A percentile compares a stretch with the other conserved stretches of the same genome.
phyloP scores from a whole-genome alignment of 2,797 vertebrate species.

The Clarias laeviceps region DNA sequence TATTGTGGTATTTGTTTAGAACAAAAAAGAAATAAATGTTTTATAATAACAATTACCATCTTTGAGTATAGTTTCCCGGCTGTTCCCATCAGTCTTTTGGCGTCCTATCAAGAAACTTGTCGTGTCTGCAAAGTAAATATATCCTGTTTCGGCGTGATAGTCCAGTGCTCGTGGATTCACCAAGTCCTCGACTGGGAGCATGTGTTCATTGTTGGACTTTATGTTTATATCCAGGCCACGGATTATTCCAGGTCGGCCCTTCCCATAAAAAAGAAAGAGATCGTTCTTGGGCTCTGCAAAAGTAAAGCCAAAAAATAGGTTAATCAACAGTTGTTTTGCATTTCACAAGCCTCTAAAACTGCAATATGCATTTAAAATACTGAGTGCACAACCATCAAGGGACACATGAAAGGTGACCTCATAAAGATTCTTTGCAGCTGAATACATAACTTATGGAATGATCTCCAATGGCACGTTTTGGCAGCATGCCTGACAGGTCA shows the following conservation, averaged over 20 bases:
- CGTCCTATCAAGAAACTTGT: conserved; percentile 97
- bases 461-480: conserved; percentile 56
- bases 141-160: conserved; percentile 89
- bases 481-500: conserved; percentile 68
- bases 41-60: conserved; percentile 78
- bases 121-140: conserved; percentile 97
- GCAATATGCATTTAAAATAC: conserved; percentile 1
- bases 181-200: conserved; percentile 93
- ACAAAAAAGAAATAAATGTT: not conserved
- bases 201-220: conserved; percentile 92
- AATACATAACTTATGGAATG: conserved; percentile 65
- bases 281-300: conserved; percentile 91
- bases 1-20: not conserved
- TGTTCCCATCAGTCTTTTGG: conserved; percentile 92
- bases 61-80: conserved; percentile 93
- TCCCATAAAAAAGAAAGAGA: conserved; percentile 98
- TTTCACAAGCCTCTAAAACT: conserved; percentile 13
- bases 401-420: conserved; percentile 44
- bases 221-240: conserved; percentile 92
- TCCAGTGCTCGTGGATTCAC: conserved; percentile 96
- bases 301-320: conserved; percentile 54
- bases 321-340: conserved; percentile 56
- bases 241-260: conserved; percentile 94
- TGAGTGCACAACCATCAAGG: not conserved
- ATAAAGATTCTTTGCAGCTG: conserved; percentile 4